Percentiles rank a stretch among this genome's conserved stretches.
phyloP scores from a whole-genome alignment of 1,140 invertebrate species.

The Lutraria rhynchaena region DNA sequence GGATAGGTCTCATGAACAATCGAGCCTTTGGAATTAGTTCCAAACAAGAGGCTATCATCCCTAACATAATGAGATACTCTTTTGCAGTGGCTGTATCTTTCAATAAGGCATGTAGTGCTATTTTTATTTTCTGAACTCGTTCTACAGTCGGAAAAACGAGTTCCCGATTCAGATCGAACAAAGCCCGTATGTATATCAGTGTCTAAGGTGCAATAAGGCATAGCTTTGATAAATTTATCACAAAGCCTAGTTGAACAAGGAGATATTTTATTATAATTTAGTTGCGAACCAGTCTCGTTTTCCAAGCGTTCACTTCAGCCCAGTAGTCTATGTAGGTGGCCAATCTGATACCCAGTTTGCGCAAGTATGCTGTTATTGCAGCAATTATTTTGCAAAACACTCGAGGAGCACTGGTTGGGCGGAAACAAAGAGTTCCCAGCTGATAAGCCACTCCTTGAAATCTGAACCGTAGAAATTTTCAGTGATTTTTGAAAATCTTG shows the following conservation, averaged over 20 bases:
- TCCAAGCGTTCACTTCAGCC: not conserved
- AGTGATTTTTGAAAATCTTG: conserved; percentile 15
- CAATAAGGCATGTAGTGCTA: not conserved
- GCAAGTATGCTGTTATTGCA: conserved; percentile 12
- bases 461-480: conserved; percentile 25
- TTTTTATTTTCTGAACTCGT: not conserved
- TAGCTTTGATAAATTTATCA: conserved; percentile 13
- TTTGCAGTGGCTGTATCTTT: not conserved
- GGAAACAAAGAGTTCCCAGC: conserved; percentile 23
- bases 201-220: not conserved
- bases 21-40: conserved; percentile 14
- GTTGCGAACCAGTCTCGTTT: too few species aligned
- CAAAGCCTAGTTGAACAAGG: not conserved
- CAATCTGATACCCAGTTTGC: conserved; percentile 5
- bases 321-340: conserved; percentile 48
- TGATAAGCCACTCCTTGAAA: conserved; percentile 31
- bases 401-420: conserved; percentile 34
- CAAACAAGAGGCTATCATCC: conserved; percentile 35
- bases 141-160: conserved; percentile 26
- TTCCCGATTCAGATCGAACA: conserved; percentile 6
- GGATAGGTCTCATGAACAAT: conserved; percentile 26
- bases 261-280: not conserved
- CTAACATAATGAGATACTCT: conserved; percentile 11
- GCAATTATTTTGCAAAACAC: conserved; percentile 33
- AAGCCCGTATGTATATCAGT: not conserved